A percentile compares a stretch with the other conserved stretches of the same genome.
Evolutionary conservation across 2,113 vertebrate genomes (phyloP).

Genomic region (Taxidea taxus): DNA sequence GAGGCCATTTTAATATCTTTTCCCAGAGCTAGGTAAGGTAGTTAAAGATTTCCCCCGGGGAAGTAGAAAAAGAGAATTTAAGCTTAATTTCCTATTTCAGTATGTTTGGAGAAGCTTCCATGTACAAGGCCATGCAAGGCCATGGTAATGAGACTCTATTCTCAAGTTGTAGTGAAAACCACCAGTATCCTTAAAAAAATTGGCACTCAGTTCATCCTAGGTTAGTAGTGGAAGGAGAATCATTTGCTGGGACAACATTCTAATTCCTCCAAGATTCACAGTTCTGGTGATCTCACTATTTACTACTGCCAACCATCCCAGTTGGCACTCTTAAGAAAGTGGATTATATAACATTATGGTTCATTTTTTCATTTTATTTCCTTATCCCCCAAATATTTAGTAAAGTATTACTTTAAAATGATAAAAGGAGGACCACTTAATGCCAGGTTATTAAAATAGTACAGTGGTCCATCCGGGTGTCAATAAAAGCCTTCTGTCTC

Average conservation of each 20-base stretch:
- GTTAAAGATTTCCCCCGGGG: not conserved
- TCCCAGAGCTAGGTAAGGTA: not conserved
- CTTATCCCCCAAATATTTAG: not conserved
- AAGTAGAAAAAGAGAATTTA: not conserved
- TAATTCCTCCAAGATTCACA: not conserved
- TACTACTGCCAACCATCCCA: not conserved
- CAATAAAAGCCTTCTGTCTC: not conserved
- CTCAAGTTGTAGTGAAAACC: not conserved
- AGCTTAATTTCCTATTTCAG: not conserved
- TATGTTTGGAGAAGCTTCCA: not conserved
- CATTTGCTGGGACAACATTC: not conserved
- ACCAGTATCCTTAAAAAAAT: not conserved
- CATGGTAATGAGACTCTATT: not conserved
- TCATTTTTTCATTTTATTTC: not conserved
- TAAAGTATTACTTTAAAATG: not conserved
- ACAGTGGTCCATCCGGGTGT: not conserved
- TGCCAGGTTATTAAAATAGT: not conserved
- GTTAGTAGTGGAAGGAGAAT: not conserved
- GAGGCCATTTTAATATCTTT: not conserved
- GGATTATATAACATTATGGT: not conserved
- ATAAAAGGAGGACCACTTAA: not conserved
- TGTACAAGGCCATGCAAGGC: not conserved
- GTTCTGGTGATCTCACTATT: not conserved
- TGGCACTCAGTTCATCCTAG: not conserved
- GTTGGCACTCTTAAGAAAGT: not conserved